Base-by-base conservation (phyloP, 2,113 vertebrate species). In the Nansenia antarctica region DNA sequence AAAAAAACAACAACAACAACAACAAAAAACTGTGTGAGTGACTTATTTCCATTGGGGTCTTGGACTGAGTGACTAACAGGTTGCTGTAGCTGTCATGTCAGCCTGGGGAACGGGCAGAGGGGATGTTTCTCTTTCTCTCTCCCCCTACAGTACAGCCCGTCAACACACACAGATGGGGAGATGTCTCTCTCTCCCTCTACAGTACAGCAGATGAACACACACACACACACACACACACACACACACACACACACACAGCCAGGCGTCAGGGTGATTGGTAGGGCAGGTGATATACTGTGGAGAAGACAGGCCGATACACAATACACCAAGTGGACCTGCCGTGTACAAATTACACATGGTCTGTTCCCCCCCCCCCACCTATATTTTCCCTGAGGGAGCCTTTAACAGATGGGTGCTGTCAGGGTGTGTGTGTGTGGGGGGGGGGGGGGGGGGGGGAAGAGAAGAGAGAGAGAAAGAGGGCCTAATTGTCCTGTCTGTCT, bases 321-420 rank as follows among this genome's bases (percentile, higher is more conserved):
- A 70, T 70, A 42, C 69, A 39, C 49, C 45, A 58, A n/a, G n/a
- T 71, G 69, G 69, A 52, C 34, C 70, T 72, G 12, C 52, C 54
- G 53, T 60, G 45, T 59, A 66, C 63, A 67, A 66, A 73, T 57
- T 26, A 29, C 30, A n/a, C n/a, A n/a, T n/a, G n/a, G n/a, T n/a
- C n/a, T n/a, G n/a, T 42, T 42, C 39, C 18, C 39, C 39, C 5
- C n/a, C 18, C 18, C 39, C 18, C 39, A 11, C 5, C n/a, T 20
- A n/a, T n/a, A 20, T 20, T 65, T 60, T 66, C 54, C 54, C 66
- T 67, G 58, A 39, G 57, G 64, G n/a, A 34, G 47, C 34, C n/a
- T 24, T 9, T 62, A 66, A 29, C 71, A 67, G 58, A 52, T 64
- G 66, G 59, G 55, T 27, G 29, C 58, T 52, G 62, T 66, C 34